Evolutionary conservation across 2,888 invertebrate species (phyloP), one percentile per base, ranked within the genome.

Genomic region (Gisinianus flammeolus): DNA sequence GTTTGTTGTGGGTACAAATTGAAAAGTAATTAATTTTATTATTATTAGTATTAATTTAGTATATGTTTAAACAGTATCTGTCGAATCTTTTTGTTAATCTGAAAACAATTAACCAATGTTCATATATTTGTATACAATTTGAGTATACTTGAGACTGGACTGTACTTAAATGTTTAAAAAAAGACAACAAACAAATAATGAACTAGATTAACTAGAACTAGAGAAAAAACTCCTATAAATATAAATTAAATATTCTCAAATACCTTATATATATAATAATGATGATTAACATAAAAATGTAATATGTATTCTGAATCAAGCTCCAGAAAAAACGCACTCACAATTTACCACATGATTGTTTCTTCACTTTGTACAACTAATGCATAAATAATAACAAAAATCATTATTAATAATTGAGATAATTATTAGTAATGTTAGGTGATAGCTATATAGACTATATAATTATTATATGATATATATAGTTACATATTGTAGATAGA

Each of bases 361-460:
- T 35, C 70, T 70, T 75, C 33, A 44, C 26, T 67, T 79, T 75
- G 74, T 79, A 79, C 78, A 79, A 79, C 78, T 79, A 79, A 79
- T 79, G 78, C 78, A 79, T 79, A 69, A 75, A 75, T 75, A 79
- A 75, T 8, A 73, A 78, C 52, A 26, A 28, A 28, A 64, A 64
- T 66, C 2, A 66, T 66, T 66, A 66, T 26, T 66, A 66, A 30
- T 66, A 24, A 62, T 12, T 62, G 26, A 5, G 2, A 30, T 30
- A 30, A 19, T 66, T 12, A 66, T 28, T 26, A 66, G 19, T 30
- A 30, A 66, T 30, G 28, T 22, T 66, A 19, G 16, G 19, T n/a
- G 28, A 5, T 22, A 12, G 24, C 22, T 70, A 16, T 70, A 52
- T 70, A 70, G 52, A 28, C 52, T 52, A 24, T 52, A 30, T 66